Percentiles rank a stretch among this genome's conserved stretches.
These are phyloP conservation scores for Crocuta crocuta DNA, from an alignment of 2,113 vertebrate species.

Conservation along the genomic window DNA sequence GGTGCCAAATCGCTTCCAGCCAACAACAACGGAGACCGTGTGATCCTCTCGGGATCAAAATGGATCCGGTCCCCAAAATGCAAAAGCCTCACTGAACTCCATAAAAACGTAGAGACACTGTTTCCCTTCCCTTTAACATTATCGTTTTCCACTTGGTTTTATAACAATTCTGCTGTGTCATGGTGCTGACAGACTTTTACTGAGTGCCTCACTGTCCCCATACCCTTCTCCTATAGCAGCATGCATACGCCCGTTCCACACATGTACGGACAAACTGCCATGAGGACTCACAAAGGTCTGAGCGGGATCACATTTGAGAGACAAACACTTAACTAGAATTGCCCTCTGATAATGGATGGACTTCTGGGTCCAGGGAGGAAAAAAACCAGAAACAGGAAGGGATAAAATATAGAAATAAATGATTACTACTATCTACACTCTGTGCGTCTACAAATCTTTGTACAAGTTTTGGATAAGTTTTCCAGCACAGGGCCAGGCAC, in stretches of 20 bases:
- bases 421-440: not conserved
- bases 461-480: not conserved
- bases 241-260: not conserved
- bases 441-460: not conserved
- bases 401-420: not conserved
- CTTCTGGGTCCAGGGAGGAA: not conserved
- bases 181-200: not conserved
- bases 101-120: fast-evolving
- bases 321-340: not conserved
- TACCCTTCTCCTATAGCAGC: fast-evolving
- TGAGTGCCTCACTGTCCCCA: not conserved
- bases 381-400: not conserved
- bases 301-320: not conserved
- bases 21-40: not conserved
- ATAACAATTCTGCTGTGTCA: not conserved
- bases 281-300: not conserved
- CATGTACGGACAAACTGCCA: not conserved
- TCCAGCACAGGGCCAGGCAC: not conserved
- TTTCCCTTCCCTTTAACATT: not conserved
- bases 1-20: not conserved
- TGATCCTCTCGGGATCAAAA: not conserved
- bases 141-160: not conserved
- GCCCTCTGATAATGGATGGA: not conserved
- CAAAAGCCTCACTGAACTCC: not conserved
- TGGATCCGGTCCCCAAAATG: not conserved